These are phyloP conservation scores for Spheniscus mendiculus DNA, from an alignment of 2,113 vertebrate genomes.

Conservation along the genomic window DNA sequence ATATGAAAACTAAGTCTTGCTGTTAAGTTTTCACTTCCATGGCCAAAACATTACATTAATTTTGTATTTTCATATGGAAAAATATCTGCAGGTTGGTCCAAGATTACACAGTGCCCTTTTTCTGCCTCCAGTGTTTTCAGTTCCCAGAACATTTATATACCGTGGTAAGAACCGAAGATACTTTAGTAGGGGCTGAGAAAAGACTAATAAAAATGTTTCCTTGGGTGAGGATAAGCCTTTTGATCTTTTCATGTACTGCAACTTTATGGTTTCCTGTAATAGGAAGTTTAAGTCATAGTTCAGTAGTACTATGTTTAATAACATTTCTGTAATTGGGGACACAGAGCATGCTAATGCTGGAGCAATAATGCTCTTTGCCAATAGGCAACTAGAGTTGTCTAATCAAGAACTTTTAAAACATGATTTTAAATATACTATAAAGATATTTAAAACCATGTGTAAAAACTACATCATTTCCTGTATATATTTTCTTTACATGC, in stretches of 20 bases:
- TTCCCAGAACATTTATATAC: neutral
- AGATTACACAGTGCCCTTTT: neutral
- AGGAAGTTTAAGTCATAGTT: conserved; percentile 62
- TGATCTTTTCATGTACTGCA: conserved; percentile 40
- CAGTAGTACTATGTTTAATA: conserved; percentile 25
- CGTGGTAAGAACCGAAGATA: neutral
- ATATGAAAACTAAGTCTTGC: neutral
- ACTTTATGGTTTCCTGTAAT: conserved; percentile 52
- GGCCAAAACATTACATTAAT: neutral
- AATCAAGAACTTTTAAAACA: neutral
- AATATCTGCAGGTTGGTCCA: neutral
- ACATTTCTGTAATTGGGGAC: neutral
- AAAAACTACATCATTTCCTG: neutral
- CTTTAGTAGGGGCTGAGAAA: neutral
- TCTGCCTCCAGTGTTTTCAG: neutral
- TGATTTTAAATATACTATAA: neutral
- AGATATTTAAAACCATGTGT: neutral
- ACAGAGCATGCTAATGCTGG: neutral
- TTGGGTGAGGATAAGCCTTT: conserved; percentile 33
- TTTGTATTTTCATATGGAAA: conserved; percentile 1
- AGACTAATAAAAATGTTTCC: conserved; percentile 31
- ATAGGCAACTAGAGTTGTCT: neutral
- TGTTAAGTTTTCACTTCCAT: neutral
- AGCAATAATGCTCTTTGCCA: neutral
- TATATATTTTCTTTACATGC: neutral